Evolutionary conservation across 2,113 vertebrate genomes (phyloP), one percentile per base, ranked within the genome.

Genomic region (Pterophyllum scalare): DNA sequence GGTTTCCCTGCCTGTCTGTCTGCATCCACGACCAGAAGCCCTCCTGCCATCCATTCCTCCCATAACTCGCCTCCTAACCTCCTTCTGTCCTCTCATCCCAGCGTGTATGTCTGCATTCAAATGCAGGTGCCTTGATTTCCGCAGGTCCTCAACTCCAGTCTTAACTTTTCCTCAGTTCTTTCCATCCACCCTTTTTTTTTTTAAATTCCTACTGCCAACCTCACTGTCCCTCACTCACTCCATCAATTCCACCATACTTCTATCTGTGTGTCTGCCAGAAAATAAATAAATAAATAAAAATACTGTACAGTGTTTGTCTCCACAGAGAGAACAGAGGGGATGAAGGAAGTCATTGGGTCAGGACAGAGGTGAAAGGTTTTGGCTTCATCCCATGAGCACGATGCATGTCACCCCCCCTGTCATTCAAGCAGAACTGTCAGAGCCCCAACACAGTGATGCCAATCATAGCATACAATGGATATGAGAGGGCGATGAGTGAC

Each of bases 1-100:
- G 95, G 93, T 95, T 97, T 92, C 95, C 94, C 95, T 96, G 95
- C 95, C 94, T 96, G 95, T 95, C 96, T 95, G 93, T 92, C 92
- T 94, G 87, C 85, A 91, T 64, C 77, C 91, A 93, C 89, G 91
- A 94, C 93, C 95, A 95, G 90, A 81, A 93, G 85, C 75, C 93
- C 91, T 88, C 81, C 79, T 70, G 12, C 89, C 84, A 94, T 94
- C 90, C 94, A 87, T 92, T 83, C 87, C 87, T 91, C 83, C 88
- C 74, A 64, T 82, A 26, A 26, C 46, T 81, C 14, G 3, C 64
- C 57, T 84, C 59, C 82, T 87, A 54, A 17, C 64, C 35, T 13
- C 78, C 84, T 79, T 64, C 52, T 64, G 26, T 70, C 60, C 56
- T 64, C 67, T 77, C 56, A 57, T 31, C 56, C 59, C 24, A 4